phyloP scores from a whole-genome alignment of 2,113 vertebrate genomes.

The Oncorhynchus nerka region DNA sequence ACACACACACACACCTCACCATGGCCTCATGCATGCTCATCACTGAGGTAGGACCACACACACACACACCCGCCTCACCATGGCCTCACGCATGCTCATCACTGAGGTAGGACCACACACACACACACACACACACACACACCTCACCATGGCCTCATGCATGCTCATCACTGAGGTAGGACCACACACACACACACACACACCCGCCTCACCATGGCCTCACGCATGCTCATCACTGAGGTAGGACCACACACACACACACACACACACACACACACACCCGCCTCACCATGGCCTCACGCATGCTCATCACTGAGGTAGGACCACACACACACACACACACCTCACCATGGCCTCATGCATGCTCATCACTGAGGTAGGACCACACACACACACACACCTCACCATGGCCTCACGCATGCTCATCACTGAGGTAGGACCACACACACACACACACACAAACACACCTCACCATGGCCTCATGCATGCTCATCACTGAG shows the following conservation, averaged over 20 bases:
- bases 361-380: neutral
- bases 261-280: too few relatives aligned
- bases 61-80: constrained; percentile 51
- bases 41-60: neutral
- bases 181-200: constrained; percentile 8
- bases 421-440: too few relatives aligned
- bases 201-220: neutral
- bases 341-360: neutral
- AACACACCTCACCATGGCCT: neutral
- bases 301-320: too few relatives aligned
- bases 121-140: constrained; percentile 69
- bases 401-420: neutral
- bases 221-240: too few relatives aligned
- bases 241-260: neutral
- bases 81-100: neutral
- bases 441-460: neutral
- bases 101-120: constrained; percentile 19
- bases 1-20: neutral
- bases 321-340: neutral
- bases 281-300: neutral
- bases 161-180: constrained; percentile 95
- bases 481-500: too few relatives aligned
- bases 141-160: constrained; percentile 92
- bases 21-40: too few relatives aligned
- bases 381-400: constrained; percentile 63